phyloP scores from a whole-genome alignment of 1,140 invertebrate genomes.

The Caenorhabditis tropicalis region DNA sequence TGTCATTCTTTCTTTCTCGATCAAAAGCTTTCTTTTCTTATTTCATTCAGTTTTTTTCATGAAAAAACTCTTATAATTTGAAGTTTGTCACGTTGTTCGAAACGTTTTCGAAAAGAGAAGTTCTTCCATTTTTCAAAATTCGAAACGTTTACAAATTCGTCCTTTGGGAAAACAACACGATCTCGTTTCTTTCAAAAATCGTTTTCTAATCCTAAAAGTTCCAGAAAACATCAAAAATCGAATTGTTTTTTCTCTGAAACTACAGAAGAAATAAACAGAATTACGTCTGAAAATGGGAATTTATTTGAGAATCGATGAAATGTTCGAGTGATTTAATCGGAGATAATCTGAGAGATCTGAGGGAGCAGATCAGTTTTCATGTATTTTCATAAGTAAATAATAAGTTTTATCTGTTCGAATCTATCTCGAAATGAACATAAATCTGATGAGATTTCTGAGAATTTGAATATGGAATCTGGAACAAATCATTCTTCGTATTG shows the following conservation, averaged over 20 bases:
- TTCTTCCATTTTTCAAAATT: neutral
- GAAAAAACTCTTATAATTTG: neutral
- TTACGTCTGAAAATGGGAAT: neutral
- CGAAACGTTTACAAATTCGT: slow-evolving; percentile 38
- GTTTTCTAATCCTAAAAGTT: slow-evolving; percentile 12
- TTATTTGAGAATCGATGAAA: too few species aligned
- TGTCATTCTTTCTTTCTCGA: neutral
- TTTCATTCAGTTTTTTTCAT: neutral
- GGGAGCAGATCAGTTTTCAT: too few species aligned
- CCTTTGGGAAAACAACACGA: neutral
- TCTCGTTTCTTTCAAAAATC: neutral
- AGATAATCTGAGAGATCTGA: too few species aligned
- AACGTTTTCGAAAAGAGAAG: neutral
- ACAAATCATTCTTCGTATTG: too few species aligned
- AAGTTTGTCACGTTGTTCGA: slow-evolving; percentile 22
- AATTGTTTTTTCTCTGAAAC: neutral
- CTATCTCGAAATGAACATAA: too few species aligned
- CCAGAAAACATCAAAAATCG: slow-evolving; percentile 1
- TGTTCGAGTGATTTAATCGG: too few species aligned
- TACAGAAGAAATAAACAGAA: neutral
- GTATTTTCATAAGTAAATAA: too few species aligned
- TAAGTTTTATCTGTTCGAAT: too few species aligned
- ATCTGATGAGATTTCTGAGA: too few species aligned
- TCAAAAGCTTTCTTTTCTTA: neutral
- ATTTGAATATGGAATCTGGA: too few species aligned